Conservation (phyloP, 53 echinoderm and acorn worm genomes). For the Apostichopus leukothele region DNA sequence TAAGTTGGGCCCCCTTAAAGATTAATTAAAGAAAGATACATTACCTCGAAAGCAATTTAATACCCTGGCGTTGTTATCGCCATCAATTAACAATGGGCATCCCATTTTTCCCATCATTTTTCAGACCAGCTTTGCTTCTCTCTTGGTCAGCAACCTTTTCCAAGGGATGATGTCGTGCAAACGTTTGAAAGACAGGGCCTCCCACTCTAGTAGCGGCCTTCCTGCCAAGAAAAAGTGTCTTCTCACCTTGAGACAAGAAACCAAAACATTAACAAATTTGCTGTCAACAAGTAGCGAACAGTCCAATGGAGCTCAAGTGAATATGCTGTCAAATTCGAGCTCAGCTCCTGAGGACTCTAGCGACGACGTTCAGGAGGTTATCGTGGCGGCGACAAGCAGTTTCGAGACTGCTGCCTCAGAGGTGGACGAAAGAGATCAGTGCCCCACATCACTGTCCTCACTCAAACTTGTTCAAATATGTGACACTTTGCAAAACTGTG, state of each 20-base stretch:
- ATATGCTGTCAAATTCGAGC: constrained; percentile 42
- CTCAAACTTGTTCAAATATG: constrained; percentile 47
- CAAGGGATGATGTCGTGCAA: constrained; percentile 47
- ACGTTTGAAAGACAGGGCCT: constrained; percentile 48
- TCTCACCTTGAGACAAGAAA: constrained; percentile 41
- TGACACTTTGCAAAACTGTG: constrained; percentile 46
- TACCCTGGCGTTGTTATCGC: too few species aligned
- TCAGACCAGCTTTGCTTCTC: background rate
- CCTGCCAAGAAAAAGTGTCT: constrained; percentile 54
- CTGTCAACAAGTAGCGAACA: constrained; percentile 31
- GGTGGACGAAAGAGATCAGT: constrained; percentile 33
- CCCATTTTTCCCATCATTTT: background rate
- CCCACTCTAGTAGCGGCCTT: constrained; percentile 40
- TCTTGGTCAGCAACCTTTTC: background rate
- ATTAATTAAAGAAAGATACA: too few species aligned
- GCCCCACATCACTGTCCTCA: constrained; percentile 45
- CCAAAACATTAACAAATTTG: constrained; percentile 41
- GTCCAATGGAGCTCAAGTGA: constrained; percentile 26
- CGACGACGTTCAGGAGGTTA: constrained; percentile 1
- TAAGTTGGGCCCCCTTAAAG: too few species aligned
- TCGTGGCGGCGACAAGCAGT: background rate
- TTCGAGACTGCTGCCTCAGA: constrained; percentile 5
- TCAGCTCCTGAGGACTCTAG: background rate
- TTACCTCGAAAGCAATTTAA: too few species aligned
- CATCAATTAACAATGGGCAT: too few species aligned